Conservation (phyloP, 2,797 vertebrate species). For the Pseudotriccus pelzelni region DNA sequence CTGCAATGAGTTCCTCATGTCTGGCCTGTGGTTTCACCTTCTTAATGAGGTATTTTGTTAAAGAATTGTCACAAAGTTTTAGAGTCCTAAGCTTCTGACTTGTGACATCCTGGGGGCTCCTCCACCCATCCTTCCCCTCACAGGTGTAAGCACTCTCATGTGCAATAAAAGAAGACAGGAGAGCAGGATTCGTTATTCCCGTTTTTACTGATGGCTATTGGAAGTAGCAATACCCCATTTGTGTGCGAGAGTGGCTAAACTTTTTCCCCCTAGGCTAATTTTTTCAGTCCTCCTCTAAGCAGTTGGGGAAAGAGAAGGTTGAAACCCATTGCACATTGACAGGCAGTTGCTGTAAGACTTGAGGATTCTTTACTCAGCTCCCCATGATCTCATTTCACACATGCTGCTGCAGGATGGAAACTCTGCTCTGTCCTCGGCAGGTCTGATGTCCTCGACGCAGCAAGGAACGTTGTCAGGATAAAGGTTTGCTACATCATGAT, state of each 20-base stretch:
- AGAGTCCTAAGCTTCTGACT: not conserved
- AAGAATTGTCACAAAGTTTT: not conserved
- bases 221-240: not conserved
- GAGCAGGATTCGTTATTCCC: not conserved
- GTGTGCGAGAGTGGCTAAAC: not conserved
- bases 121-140: not conserved
- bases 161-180: not conserved
- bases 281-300: not conserved
- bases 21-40: not conserved
- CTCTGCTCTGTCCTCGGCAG: conserved; percentile 1
- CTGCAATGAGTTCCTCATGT: not conserved
- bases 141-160: not conserved
- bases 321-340: not conserved
- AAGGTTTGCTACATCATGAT: conserved; percentile 66
- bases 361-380: not conserved
- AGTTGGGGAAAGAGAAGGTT: not conserved
- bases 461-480: conserved; percentile 46
- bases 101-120: not conserved
- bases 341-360: not conserved
- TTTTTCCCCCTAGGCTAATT: not conserved
- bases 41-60: not conserved
- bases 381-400: not conserved
- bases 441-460: not conserved
- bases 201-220: not conserved
- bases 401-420: not conserved